Percentiles rank a stretch among this genome's conserved stretches.
These are phyloP conservation scores for Lamprologus callipterus DNA, from an alignment of 2,113 vertebrate genomes.

Conservation along the genomic window DNA sequence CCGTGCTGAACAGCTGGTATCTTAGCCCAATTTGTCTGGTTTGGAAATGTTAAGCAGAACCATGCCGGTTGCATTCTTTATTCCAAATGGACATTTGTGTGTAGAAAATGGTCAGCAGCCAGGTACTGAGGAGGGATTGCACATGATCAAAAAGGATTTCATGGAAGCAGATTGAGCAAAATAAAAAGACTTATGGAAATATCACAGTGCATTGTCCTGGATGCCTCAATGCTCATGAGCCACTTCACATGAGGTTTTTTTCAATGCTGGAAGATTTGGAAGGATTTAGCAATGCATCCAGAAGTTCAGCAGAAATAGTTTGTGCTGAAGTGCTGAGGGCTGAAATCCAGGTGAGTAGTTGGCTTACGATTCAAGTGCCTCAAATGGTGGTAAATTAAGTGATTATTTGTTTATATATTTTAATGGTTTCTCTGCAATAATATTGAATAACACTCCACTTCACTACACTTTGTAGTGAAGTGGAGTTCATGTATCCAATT, in stretches of 20 bases:
- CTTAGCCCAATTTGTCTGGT: constrained; percentile 44
- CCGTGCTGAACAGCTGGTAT: constrained; percentile 44
- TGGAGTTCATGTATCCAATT: not conserved
- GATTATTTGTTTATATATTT: not conserved
- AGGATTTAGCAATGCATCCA: not conserved
- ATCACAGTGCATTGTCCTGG: constrained; percentile 16
- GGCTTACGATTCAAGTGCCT: not conserved
- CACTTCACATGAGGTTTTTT: constrained; percentile 2
- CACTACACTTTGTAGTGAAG: not conserved
- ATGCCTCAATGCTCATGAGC: constrained; percentile 8
- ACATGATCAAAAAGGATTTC: constrained; percentile 55
- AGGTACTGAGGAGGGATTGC: constrained; percentile 44
- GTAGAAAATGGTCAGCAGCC: constrained; percentile 44
- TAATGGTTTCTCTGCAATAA: not conserved
- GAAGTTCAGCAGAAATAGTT: not conserved
- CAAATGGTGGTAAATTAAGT: not conserved
- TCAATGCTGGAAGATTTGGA: not conserved
- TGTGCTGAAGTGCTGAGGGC: not conserved
- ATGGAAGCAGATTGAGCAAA: constrained; percentile 35
- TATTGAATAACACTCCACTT: not conserved
- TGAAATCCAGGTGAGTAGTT: not conserved
- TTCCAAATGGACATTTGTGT: constrained; percentile 45
- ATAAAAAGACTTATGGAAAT: constrained; percentile 44
- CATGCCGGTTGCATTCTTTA: constrained; percentile 1
- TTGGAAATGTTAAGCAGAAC: constrained; percentile 46